Conservation (phyloP, 2,888 invertebrate species). For the Sarcophaga carnaria region DNA sequence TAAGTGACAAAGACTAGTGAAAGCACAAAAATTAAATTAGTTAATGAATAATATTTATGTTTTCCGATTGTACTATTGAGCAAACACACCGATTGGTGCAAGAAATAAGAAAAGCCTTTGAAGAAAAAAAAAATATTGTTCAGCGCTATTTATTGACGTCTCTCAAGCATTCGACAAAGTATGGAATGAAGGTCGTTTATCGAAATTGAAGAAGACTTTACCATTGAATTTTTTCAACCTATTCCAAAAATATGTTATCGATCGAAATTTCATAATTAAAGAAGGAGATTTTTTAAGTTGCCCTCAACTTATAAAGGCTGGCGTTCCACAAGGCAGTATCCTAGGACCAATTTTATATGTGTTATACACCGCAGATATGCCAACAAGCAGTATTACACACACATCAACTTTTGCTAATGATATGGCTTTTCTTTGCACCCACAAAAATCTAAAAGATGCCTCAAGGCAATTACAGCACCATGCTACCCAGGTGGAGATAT, state of each 20-base stretch:
- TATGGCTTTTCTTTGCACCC: no score
- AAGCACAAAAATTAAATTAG: no score
- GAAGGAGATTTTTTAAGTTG: background rate
- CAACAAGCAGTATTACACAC: background rate
- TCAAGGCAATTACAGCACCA: background rate
- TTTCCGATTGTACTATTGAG: no score
- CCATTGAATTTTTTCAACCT: background rate
- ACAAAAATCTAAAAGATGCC: background rate
- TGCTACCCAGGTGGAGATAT: background rate
- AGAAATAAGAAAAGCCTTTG: background rate
- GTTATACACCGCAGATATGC: slow-evolving; percentile 5
- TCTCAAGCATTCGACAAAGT: no score
- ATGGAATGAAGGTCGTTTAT: background rate
- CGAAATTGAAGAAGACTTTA: background rate
- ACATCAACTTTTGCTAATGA: background rate
- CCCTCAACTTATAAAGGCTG: background rate
- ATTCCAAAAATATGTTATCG: background rate
- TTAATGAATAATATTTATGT: no score
- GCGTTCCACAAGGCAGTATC: background rate
- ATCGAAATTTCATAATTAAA: background rate
- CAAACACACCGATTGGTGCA: no score
- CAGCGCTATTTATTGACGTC: no score
- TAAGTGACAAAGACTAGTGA: no score
- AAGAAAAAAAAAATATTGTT: no score
- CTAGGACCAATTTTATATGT: slow-evolving; percentile 1